Evolutionary conservation across 2,888 invertebrate species (phyloP).

Genomic region (Cephus nigrinus): DNA sequence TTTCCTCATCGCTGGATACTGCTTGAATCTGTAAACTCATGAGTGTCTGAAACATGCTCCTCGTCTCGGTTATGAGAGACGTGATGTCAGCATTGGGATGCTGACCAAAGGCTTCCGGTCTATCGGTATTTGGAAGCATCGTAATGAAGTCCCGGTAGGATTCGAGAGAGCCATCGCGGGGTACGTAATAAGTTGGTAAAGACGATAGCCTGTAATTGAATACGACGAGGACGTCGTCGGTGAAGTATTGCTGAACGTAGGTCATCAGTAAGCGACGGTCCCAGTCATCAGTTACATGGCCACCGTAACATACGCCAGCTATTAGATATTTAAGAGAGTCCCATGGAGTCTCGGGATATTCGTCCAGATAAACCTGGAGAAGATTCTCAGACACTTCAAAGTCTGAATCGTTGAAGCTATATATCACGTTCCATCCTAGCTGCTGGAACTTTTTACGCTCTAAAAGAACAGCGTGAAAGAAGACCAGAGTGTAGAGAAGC

Average conservation of each 20-base stretch:
- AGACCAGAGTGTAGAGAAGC: conserved; percentile 83
- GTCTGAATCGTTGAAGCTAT: conserved; percentile 92
- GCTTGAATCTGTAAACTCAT: conserved; percentile 81
- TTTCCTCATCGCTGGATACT: conserved; percentile 69
- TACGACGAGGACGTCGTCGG: conserved; percentile 75
- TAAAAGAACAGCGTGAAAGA: conserved; percentile 86
- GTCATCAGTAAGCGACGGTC: conserved; percentile 80
- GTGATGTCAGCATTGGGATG: conserved; percentile 92
- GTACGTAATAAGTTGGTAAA: conserved; percentile 83
- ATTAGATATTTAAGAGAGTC: conserved; percentile 89
- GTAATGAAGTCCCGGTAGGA: conserved; percentile 85
- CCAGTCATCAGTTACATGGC: conserved; percentile 84
- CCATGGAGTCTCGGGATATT: conserved; percentile 88
- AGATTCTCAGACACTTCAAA: conserved; percentile 89
- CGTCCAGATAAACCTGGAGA: conserved; percentile 85
- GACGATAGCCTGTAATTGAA: conserved; percentile 80
- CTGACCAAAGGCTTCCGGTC: conserved; percentile 90
- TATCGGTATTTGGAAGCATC: conserved; percentile 81
- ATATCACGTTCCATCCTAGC: conserved; percentile 90
- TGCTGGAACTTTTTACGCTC: conserved; percentile 89
- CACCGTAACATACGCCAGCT: conserved; percentile 90
- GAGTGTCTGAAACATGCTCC: conserved; percentile 80
- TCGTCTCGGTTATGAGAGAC: conserved; percentile 83
- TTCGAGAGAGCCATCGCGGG: conserved; percentile 82
- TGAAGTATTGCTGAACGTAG: conserved; percentile 87